Percentiles rank a stretch among this genome's conserved stretches.
These are phyloP conservation scores for Trichopria drosophilae DNA, from an alignment of 2,888 invertebrate species.

Conservation along the genomic window DNA sequence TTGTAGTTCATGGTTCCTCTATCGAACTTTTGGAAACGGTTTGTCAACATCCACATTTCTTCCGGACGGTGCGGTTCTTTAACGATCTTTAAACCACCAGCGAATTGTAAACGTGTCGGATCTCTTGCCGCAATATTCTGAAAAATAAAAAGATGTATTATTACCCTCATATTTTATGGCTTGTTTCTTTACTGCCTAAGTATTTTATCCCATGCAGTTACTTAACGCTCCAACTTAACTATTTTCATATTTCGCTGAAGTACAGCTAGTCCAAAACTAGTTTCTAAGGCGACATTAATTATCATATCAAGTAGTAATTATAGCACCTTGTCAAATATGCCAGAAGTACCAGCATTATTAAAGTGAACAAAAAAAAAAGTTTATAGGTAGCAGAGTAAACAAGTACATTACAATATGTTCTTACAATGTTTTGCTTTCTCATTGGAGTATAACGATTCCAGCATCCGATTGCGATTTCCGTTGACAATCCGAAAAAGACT, in stretches of 20 bases:
- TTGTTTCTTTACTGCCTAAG: no score
- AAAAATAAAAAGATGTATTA: neutral
- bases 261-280: no score
- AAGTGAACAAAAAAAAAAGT: no score
- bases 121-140: slow-evolving; percentile 24
- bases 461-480: slow-evolving; percentile 52
- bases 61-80: neutral
- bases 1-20: slow-evolving; percentile 12
- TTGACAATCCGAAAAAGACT: slow-evolving; percentile 53
- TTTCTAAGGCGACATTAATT: no score
- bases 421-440: slow-evolving; percentile 30
- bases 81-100: slow-evolving; percentile 26
- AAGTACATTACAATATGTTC: no score
- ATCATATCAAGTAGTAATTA: no score
- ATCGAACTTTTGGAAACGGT: slow-evolving; percentile 17
- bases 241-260: no score
- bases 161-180: neutral
- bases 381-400: no score
- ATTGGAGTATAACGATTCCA: slow-evolving; percentile 48
- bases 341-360: no score
- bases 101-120: slow-evolving; percentile 14
- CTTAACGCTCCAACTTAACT: no score
- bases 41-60: slow-evolving; percentile 20
- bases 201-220: no score
- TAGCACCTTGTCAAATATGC: no score